Conservation (phyloP, 2,888 invertebrate genomes). For the Drosophila affinis region DNA sequence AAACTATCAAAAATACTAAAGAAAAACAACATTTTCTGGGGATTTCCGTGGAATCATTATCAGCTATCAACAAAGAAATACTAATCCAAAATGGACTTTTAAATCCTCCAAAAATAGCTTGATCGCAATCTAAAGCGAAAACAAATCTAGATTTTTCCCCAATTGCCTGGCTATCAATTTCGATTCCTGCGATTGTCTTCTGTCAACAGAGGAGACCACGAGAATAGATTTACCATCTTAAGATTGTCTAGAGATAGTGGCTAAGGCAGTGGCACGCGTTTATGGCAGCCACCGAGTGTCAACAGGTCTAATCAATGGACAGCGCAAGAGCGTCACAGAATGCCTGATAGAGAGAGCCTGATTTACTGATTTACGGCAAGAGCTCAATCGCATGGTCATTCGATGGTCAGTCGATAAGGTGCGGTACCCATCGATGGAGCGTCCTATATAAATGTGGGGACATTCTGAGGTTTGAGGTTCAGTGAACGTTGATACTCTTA, state of each 20-base stretch:
- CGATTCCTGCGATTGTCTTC: slow-evolving; percentile 5
- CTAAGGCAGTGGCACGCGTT: slow-evolving; percentile 5
- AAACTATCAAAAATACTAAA: no score
- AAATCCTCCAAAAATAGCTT: background rate
- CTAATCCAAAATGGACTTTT: background rate
- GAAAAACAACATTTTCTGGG: no score
- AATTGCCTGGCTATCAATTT: background rate
- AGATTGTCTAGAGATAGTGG: slow-evolving; percentile 7
- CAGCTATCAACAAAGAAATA: no score
- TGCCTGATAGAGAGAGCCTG: slow-evolving; percentile 34
- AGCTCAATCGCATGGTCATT: background rate
- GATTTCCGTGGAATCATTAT: no score
- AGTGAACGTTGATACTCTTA: slow-evolving; percentile 31
- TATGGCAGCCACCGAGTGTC: slow-evolving; percentile 3
- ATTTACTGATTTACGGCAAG: slow-evolving; percentile 43
- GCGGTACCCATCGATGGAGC: background rate
- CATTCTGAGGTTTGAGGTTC: background rate
- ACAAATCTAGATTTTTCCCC: background rate
- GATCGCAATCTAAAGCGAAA: background rate
- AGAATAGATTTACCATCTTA: slow-evolving; percentile 28
- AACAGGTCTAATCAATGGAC: slow-evolving; percentile 43
- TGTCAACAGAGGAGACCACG: background rate
- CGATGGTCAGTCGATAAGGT: slow-evolving; percentile 28
- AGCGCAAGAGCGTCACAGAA: slow-evolving; percentile 8
- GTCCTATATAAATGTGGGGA: slow-evolving; percentile 50